Percentiles rank a stretch among this genome's conserved stretches.
Evolutionary conservation across 2,113 vertebrate genomes (phyloP).

Genomic region (Vimba vimba): DNA sequence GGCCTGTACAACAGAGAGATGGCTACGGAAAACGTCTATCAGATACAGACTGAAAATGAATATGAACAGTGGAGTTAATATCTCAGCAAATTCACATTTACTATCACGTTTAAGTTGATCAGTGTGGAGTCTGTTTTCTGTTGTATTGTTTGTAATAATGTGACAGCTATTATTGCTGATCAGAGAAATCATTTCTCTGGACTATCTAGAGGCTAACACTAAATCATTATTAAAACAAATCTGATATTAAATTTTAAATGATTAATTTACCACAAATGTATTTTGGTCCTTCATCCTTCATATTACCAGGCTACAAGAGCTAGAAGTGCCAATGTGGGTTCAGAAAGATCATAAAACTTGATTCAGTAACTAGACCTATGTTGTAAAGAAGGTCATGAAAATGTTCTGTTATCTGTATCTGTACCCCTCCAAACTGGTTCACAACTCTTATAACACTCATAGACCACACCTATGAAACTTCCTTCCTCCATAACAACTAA

Average conservation of each 20-base stretch:
- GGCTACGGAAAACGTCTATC: constrained; percentile 62
- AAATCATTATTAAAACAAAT: constrained; percentile 5
- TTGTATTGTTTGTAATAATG: neutral
- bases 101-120: constrained; percentile 1
- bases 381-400: neutral
- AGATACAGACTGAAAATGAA: constrained; percentile 53
- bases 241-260: neutral
- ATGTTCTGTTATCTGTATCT: no score
- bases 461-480: neutral
- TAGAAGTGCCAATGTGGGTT: neutral
- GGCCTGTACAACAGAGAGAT: constrained; percentile 47
- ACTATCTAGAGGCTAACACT: constrained; percentile 8
- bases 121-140: neutral
- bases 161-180: neutral
- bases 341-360: neutral
- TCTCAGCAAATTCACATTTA: neutral
- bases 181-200: neutral
- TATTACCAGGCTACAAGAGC: no score
- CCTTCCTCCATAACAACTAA: neutral
- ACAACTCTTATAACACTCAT: neutral
- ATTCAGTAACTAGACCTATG: no score
- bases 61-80: constrained; percentile 56
- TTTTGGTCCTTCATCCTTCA: neutral
- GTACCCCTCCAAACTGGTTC: neutral
- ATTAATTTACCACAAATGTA: neutral